Evolutionary conservation across 2,113 vertebrate species (phyloP).

Genomic region (Lates calcarifer): DNA sequence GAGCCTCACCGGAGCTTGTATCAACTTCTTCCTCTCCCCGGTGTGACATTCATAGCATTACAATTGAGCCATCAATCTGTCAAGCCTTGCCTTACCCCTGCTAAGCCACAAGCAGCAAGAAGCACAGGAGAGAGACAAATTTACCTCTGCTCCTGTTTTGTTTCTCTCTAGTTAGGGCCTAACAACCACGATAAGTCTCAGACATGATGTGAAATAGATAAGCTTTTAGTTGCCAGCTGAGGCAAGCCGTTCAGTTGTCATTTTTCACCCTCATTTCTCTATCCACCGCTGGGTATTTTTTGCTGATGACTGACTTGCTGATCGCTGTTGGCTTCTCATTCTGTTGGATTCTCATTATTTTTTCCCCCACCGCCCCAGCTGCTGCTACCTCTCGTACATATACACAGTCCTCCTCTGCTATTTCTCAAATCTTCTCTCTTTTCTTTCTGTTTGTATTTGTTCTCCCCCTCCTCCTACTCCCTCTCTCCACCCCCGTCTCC

Average conservation of each 20-base stretch:
- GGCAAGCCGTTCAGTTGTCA: constrained; percentile 38
- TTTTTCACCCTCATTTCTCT: constrained; percentile 65
- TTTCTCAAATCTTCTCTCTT: constrained; percentile 45
- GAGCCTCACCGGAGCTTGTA: constrained; percentile 62
- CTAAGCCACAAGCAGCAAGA: constrained; percentile 52
- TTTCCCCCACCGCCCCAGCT: constrained; percentile 19
- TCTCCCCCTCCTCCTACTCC: neutral
- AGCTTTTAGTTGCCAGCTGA: constrained; percentile 58
- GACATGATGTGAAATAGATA: constrained; percentile 62
- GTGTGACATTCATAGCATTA: constrained; percentile 75
- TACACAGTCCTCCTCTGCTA: constrained; percentile 21
- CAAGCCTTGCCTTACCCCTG: constrained; percentile 54
- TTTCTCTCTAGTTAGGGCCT: constrained; percentile 37
- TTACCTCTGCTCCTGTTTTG: constrained; percentile 53
- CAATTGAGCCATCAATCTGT: constrained; percentile 82
- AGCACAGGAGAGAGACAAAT: constrained; percentile 46
- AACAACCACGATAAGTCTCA: constrained; percentile 62
- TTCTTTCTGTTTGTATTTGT: constrained; percentile 44
- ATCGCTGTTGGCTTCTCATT: constrained; percentile 49
- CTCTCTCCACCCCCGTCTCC: constrained; percentile 23
- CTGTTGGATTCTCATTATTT: constrained; percentile 49
- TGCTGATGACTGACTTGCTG: constrained; percentile 65
- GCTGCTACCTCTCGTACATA: constrained; percentile 42
- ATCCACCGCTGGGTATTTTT: constrained; percentile 49
- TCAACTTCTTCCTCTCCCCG: constrained; percentile 65